Base-by-base conservation (phyloP, 2,113 vertebrate species). In the Erythrocercus mccallii region DNA sequence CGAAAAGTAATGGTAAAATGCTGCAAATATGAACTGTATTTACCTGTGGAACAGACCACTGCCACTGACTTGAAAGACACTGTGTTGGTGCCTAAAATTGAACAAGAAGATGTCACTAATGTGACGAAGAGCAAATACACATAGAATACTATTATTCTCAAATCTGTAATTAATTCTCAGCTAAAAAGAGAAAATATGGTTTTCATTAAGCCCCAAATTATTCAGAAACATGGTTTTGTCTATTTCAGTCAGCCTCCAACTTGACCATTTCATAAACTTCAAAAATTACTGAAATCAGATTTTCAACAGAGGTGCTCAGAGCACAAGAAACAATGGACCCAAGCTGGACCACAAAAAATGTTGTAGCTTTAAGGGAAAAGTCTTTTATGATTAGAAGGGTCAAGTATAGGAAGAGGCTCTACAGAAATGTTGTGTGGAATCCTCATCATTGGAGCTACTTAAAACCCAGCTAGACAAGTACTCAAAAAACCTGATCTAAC, bases 41-140 rank as follows among this genome's bases (percentile, higher is more conserved):
- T 98, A 98, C 98, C 98, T 98, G 98, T 80, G 96, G 93, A 94
- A 98, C 92, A 86, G 97, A 90, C 98, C 98, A 98, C 76, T 98
- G 98, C 97, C 97, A 98, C 40, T 98, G 98, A 88, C 97, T 97
- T 85, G 97, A 95, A 87, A 98, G 81, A 95, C 97, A 98, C 31
- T 98, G 98, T 50, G 97, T n/a, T 68, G 97, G 97, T 80, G 97
- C 94, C 98, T 98, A 95, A 92, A 94, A 54, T 58, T 40, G 91
- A 81, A 60, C 62, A 97, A 92, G 80, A 30, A 12, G 8, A 0
- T 33, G 25, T 51, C 78, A 86, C 9, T 51, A 13, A 42, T 0
- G 7, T 38, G 28, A 54, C 48, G 44, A 85, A 73, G 47, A 81
- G 53, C 12, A 33, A 12, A 72, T 11, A 65, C 8, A 47, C 9